Base-by-base conservation (phyloP, 1,140 invertebrate genomes). In the Dendroctonus ponderosae region DNA sequence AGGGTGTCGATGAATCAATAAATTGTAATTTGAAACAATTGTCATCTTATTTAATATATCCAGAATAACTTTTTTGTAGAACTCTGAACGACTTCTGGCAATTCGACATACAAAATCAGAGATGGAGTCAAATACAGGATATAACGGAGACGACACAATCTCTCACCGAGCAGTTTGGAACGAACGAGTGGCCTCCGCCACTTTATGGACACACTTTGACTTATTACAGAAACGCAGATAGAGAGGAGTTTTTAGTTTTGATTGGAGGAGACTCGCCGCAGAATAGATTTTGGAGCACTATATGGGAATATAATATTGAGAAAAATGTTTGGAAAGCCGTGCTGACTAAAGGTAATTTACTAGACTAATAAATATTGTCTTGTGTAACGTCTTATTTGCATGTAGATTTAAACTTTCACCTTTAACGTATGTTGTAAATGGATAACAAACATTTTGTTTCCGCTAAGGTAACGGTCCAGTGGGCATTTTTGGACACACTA, bases 51-150 rank as follows among this genome's bases (percentile, higher is more conserved):
- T 26, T 26, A 3, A 26, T 26, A 2, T 26, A 26, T 1, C 26
- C 26, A 26, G 26, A 26, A 3, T 26, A 26, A 26, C 26, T 63
- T 51, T 43, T 42, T 48, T 5, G 38, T 38, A 86, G 88, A 64
- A 89, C 92, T 3, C 76, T 94, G 0, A 85, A 84, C 41, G 94
- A 97, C 75, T 94, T 97, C 75, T 98, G 95, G 95, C 92, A 91
- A 72, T 98, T 97, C 76, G 91, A 91, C 75, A 85, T 96, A 53
- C 90, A 91, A 75, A 89, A 92, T 72, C 87, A 91, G 70, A 84
- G 89, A 11, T 97, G 96, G 94, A 87, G 85, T 52, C 85, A 88
- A 64, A 86, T 94, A 2, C 26, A 26, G 3, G 26, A 26, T 26
- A 26, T 26, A 81, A 84, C 12, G 26, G 26, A 26, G 26, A 26